These are phyloP conservation scores for Oreochromis tanganicae DNA, from an alignment of 2,113 vertebrate species.

Conservation along the genomic window DNA sequence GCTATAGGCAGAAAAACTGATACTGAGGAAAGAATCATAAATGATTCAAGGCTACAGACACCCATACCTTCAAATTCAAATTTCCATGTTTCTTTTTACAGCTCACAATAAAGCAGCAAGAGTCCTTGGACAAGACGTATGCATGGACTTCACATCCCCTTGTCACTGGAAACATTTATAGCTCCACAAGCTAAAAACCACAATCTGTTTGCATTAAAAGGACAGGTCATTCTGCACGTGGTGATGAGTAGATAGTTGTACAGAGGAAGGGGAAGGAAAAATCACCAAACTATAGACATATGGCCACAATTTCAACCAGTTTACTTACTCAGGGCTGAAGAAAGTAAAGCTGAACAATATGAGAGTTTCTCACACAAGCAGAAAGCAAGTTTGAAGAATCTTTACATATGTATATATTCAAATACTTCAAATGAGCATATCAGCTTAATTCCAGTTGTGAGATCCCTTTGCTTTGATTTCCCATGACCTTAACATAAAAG, in stretches of 20 bases:
- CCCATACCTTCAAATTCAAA: neutral
- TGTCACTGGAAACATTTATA: neutral
- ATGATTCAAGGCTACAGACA: neutral
- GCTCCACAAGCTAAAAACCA: neutral
- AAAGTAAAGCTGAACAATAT: neutral
- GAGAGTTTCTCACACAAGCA: neutral
- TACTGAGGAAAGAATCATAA: neutral
- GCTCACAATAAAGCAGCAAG: neutral
- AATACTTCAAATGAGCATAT: neutral
- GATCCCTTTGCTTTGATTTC: neutral
- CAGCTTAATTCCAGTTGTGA: neutral
- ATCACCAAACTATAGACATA: neutral
- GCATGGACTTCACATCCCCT: neutral
- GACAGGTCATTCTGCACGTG: neutral
- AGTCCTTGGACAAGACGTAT: neutral
- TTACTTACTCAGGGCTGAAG: neutral
- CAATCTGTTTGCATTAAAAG: neutral
- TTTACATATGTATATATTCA: neutral
- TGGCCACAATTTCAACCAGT: neutral
- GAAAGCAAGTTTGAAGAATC: neutral
- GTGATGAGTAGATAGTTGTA: neutral
- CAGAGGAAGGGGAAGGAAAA: neutral
- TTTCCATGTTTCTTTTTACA: neutral
- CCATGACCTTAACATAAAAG: constrained; percentile 2
- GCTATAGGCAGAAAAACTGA: neutral